These are phyloP conservation scores for Dolichomitus sp. DNA, from an alignment of 2,888 invertebrate genomes.

Conservation along the genomic window DNA sequence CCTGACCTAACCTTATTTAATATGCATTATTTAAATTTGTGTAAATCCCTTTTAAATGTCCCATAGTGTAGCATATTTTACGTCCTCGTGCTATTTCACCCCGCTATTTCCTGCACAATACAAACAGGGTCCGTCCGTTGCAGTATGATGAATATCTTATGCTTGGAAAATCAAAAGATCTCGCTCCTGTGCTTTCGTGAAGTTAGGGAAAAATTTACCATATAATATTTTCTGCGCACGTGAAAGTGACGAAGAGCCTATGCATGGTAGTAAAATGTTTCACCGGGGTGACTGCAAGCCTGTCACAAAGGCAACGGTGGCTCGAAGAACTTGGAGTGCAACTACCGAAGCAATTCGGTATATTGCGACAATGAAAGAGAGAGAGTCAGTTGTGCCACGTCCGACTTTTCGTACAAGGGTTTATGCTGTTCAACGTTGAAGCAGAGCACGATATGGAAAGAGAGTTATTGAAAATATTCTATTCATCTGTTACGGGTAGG, in stretches of 20 bases:
- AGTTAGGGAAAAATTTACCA: slow-evolving; percentile 35
- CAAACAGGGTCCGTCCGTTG: neutral
- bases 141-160: neutral
- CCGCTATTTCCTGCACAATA: neutral
- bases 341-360: slow-evolving; percentile 43
- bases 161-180: slow-evolving; percentile 47
- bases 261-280: neutral
- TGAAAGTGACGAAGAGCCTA: slow-evolving; percentile 5
- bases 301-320: slow-evolving; percentile 56
- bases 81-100: neutral
- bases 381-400: slow-evolving; percentile 3
- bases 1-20: no score
- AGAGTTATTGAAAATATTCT: slow-evolving; percentile 11
- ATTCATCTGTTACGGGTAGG: neutral
- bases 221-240: slow-evolving; percentile 22
- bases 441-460: neutral
- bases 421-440: no score
- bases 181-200: slow-evolving; percentile 15
- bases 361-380: slow-evolving; percentile 47
- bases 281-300: slow-evolving; percentile 14
- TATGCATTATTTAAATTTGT: no score
- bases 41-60: neutral
- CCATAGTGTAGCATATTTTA: neutral
- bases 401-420: neutral
- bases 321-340: slow-evolving; percentile 28